A percentile compares a stretch with the other conserved stretches of the same genome.
Evolutionary conservation across 53 echinoderm and acorn worm species (phyloP).

Genomic region (Zoroaster sp.): DNA sequence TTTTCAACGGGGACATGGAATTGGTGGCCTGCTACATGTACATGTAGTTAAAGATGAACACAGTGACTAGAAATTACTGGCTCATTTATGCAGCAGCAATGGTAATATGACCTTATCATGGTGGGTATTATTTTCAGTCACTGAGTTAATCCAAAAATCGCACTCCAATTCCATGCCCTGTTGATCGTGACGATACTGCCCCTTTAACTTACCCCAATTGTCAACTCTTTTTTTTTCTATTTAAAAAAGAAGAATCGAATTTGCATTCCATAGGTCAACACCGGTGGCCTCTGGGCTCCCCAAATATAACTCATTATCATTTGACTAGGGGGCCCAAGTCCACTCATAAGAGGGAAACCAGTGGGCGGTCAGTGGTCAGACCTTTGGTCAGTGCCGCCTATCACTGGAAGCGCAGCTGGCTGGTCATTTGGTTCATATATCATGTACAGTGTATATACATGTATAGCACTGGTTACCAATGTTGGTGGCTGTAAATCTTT

Average conservation of each 20-base stretch:
- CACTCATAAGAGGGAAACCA: neutral
- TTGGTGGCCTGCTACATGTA: too few species aligned
- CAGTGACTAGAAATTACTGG: too few species aligned
- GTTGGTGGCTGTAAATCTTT: too few species aligned
- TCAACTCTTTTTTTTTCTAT: neutral
- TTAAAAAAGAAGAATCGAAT: neutral
- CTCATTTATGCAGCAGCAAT: too few species aligned
- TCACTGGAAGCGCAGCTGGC: neutral
- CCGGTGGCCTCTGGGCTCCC: neutral
- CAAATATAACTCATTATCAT: neutral
- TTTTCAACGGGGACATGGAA: too few species aligned
- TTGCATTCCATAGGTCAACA: slow-evolving; percentile 1
- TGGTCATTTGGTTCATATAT: neutral
- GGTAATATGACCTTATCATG: too few species aligned
- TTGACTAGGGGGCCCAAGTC: neutral
- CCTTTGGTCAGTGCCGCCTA: slow-evolving; percentile 37
- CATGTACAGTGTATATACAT: neutral
- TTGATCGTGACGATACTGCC: too few species aligned
- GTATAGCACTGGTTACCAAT: too few species aligned
- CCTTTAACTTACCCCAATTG: neutral
- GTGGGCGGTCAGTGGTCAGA: slow-evolving; percentile 39
- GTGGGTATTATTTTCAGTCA: too few species aligned
- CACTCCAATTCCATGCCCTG: too few species aligned
- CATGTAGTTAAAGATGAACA: too few species aligned
- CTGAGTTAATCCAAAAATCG: too few species aligned